These are phyloP conservation scores for Varanus komodoensis DNA, from an alignment of 2,113 vertebrate genomes.

Conservation along the genomic window DNA sequence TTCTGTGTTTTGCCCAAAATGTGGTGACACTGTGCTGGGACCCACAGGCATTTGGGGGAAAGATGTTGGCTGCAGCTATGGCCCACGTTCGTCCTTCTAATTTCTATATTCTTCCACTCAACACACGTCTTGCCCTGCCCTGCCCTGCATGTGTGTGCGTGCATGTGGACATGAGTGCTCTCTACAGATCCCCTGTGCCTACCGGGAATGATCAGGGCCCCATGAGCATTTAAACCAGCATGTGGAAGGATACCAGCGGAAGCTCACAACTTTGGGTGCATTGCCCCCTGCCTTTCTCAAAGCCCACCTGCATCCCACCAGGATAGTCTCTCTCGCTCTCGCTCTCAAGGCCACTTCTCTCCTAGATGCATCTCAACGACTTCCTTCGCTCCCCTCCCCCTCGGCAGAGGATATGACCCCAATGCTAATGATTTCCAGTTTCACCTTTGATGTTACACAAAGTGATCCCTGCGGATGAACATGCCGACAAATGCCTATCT, in stretches of 20 bases:
- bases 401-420: constrained; percentile 19
- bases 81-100: no score
- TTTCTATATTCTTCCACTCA: not conserved
- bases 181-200: not conserved
- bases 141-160: no score
- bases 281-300: not conserved
- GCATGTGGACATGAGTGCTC: not conserved
- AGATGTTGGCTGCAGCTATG: no score
- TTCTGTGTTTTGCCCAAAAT: not conserved
- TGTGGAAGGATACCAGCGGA: not conserved
- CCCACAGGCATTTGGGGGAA: not conserved
- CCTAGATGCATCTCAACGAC: not conserved
- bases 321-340: not conserved
- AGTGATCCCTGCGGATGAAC: constrained; percentile 25
- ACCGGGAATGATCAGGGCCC: not conserved
- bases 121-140: not conserved
- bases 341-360: not conserved
- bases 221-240: not conserved
- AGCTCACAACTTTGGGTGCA: no score
- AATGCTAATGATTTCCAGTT: constrained; percentile 32
- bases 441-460: constrained; percentile 32
- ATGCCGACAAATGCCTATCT: constrained; percentile 13
- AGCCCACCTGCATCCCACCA: no score
- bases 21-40: not conserved
- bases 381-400: not conserved